Percentiles rank a stretch among this genome's conserved stretches.
These are phyloP conservation scores for Lobophora halterata DNA, from an alignment of 2,888 invertebrate species.

Conservation along the genomic window DNA sequence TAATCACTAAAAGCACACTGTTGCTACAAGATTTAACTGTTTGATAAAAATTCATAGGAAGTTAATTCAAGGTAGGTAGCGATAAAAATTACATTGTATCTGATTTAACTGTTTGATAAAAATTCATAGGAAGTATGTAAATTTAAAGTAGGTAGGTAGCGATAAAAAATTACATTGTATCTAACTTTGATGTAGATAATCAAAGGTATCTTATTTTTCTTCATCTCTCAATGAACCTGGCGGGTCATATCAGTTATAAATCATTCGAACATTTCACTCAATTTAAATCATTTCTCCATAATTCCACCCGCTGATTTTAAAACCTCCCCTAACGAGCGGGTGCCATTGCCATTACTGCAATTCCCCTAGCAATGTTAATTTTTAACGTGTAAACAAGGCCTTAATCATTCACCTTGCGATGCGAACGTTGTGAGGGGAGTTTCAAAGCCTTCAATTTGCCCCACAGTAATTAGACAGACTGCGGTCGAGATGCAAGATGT, in stretches of 20 bases:
- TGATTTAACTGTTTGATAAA: too few relatives aligned
- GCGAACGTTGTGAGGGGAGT: constrained; percentile 38
- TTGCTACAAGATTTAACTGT: too few relatives aligned
- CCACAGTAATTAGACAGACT: constrained; percentile 54
- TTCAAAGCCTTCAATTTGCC: constrained; percentile 59
- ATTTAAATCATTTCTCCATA: constrained; percentile 3
- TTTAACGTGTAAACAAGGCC: constrained; percentile 27
- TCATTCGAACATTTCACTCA: constrained; percentile 6
- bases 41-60: too few relatives aligned
- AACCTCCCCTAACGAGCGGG: too few relatives aligned
- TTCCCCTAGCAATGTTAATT: constrained; percentile 24
- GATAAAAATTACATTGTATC: too few relatives aligned
- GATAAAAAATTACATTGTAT: too few relatives aligned
- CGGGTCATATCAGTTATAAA: not conserved
- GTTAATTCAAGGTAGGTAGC: too few relatives aligned
- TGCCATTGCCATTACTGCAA: too few relatives aligned
- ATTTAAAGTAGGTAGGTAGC: too few relatives aligned
- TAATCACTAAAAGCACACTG: constrained; percentile 35
- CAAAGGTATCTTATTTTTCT: not conserved
- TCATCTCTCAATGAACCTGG: not conserved
- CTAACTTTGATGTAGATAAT: constrained; percentile 12
- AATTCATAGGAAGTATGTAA: too few relatives aligned
- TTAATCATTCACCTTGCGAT: constrained; percentile 29
- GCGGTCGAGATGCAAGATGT: constrained; percentile 33
- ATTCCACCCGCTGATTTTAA: constrained; percentile 6